These are phyloP conservation scores for Thaumetopoea pityocampa DNA, from an alignment of 1,140 invertebrate genomes.

Conservation along the genomic window DNA sequence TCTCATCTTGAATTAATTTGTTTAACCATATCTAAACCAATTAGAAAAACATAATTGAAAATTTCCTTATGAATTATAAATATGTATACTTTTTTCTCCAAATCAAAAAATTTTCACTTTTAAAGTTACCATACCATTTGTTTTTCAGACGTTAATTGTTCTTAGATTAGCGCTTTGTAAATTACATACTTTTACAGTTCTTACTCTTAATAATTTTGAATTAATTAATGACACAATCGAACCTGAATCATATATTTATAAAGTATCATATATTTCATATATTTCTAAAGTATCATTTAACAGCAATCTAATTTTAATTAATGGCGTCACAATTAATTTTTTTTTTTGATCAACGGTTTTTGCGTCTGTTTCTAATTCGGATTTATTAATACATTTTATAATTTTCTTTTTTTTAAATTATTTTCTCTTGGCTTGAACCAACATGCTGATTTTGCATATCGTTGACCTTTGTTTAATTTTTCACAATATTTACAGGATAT, in stretches of 20 bases:
- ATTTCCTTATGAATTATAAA: too few relatives aligned
- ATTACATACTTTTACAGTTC: too few relatives aligned
- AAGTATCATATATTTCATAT: background rate
- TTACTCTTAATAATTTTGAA: slow-evolving; percentile 2
- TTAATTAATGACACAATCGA: slow-evolving; percentile 20
- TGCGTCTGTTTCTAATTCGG: background rate
- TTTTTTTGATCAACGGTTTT: background rate
- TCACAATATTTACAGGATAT: too few relatives aligned
- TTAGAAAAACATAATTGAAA: slow-evolving; percentile 25
- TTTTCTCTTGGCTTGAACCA: too few relatives aligned
- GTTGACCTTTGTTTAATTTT: too few relatives aligned
- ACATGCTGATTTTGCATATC: too few relatives aligned
- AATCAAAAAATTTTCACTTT: too few relatives aligned
- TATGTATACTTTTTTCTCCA: too few relatives aligned
- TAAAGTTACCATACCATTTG: too few relatives aligned
- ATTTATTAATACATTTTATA: slow-evolving; percentile 9
- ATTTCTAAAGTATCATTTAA: slow-evolving; percentile 9
- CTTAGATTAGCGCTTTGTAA: background rate
- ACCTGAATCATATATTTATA: slow-evolving; percentile 10
- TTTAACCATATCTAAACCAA: slow-evolving; percentile 25
- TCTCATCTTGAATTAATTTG: slow-evolving; percentile 21
- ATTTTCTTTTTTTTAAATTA: too few relatives aligned
- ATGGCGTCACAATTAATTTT: background rate
- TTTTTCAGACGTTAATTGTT: background rate
- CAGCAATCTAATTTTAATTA: slow-evolving; percentile 1